Percentiles rank a stretch among this genome's conserved stretches.
These are phyloP conservation scores for Chloroceryle aenea DNA, from an alignment of 2,113 vertebrate species.

Conservation along the genomic window DNA sequence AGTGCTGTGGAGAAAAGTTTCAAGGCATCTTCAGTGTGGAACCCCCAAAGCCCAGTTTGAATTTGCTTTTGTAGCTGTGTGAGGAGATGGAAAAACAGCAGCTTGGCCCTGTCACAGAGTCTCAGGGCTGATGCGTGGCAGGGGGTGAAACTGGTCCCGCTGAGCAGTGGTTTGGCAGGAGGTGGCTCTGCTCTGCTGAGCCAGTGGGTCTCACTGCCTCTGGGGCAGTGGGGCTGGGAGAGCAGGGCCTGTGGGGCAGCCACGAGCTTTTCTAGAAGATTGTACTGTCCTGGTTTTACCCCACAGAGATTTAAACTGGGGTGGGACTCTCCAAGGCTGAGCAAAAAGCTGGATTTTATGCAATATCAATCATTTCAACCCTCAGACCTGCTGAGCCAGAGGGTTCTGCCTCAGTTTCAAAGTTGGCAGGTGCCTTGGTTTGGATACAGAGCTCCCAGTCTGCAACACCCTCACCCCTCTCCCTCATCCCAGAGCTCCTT, in stretches of 20 bases:
- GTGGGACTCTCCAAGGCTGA: neutral
- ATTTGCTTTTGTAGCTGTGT: neutral
- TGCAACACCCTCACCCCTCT: neutral
- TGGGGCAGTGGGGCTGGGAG: neutral
- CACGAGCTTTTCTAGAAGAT: neutral
- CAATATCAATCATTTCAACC: neutral
- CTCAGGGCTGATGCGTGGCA: neutral
- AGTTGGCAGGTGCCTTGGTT: neutral
- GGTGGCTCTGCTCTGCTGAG: neutral
- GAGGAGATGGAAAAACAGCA: neutral
- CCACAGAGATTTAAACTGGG: neutral
- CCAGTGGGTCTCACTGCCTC: neutral
- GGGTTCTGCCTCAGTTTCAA: neutral
- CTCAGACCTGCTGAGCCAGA: neutral
- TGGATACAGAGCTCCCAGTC: accelerated
- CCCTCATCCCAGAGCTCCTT: neutral
- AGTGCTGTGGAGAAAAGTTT: neutral
- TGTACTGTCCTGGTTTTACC: neutral
- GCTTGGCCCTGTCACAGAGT: accelerated
- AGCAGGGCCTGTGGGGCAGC: neutral
- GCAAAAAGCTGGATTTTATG: neutral
- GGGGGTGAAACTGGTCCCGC: neutral
- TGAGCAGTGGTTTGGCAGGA: neutral
- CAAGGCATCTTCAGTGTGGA: neutral
- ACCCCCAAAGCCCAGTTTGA: neutral